phyloP scores from a whole-genome alignment of 2,888 invertebrate genomes.

The Agrochola lota region DNA sequence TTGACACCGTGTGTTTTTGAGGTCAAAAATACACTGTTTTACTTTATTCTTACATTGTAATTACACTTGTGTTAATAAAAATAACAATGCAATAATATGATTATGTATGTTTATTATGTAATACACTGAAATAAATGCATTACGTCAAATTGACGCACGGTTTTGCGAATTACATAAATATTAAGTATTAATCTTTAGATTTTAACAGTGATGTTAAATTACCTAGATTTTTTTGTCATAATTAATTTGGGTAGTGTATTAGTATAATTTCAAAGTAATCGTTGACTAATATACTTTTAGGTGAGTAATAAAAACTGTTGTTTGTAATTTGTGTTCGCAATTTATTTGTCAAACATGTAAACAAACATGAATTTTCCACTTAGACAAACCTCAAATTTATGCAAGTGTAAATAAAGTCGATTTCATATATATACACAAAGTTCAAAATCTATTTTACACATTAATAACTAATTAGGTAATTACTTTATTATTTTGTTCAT shows the following conservation, averaged over 20 bases:
- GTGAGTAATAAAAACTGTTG: too few species aligned
- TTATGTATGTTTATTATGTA: neutral
- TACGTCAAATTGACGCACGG: neutral
- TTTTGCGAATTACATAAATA: neutral
- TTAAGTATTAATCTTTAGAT: too few species aligned
- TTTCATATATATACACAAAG: too few species aligned
- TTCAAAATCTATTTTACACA: too few species aligned
- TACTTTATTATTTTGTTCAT: too few species aligned
- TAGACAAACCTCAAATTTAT: too few species aligned
- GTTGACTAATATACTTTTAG: neutral
- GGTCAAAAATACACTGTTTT: constrained; percentile 27
- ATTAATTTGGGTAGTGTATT: neutral
- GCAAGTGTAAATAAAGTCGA: too few species aligned
- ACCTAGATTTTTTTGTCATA: neutral
- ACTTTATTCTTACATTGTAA: constrained; percentile 7
- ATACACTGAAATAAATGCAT: neutral
- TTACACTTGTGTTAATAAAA: constrained; percentile 28
- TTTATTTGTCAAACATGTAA: too few species aligned
- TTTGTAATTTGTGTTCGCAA: too few species aligned
- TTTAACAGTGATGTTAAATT: neutral
- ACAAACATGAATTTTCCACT: too few species aligned
- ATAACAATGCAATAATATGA: constrained; percentile 19
- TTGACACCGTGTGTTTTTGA: constrained; percentile 34
- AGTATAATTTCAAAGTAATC: neutral
- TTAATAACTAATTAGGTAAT: too few species aligned